A percentile compares a stretch with the other conserved stretches of the same genome.
phyloP scores from a whole-genome alignment of 2,113 vertebrate genomes.

The Alaudala cheleensis region DNA sequence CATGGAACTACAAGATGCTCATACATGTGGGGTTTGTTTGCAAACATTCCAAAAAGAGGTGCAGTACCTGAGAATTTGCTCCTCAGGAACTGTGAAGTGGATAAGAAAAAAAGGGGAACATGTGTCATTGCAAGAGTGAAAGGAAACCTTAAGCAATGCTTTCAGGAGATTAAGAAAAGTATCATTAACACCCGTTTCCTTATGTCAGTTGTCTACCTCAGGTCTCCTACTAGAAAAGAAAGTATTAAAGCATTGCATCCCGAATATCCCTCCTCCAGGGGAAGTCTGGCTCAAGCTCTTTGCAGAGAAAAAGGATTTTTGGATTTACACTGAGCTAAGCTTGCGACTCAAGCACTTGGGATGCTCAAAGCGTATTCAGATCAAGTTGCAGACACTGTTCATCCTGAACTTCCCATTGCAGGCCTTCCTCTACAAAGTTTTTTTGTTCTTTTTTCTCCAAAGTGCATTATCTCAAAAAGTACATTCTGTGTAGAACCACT shows the following conservation, averaged over 20 bases:
- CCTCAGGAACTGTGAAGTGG: neutral
- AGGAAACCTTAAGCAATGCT: neutral
- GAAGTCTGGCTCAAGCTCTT: conserved; percentile 18
- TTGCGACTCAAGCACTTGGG: neutral
- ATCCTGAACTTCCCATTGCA: neutral
- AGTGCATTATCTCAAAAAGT: neutral
- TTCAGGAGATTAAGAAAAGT: neutral
- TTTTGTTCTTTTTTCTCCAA: neutral
- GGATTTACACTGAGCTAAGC: conserved; percentile 23
- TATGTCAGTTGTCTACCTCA: neutral
- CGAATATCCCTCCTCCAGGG: neutral
- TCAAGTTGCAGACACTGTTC: neutral
- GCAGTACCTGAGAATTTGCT: neutral
- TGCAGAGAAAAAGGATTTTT: neutral
- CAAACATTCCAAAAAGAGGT: neutral
- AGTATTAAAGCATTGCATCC: neutral
- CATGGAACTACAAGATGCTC: neutral
- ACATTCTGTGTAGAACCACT: neutral
- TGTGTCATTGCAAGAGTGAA: neutral
- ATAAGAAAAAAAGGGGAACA: neutral
- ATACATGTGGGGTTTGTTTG: neutral
- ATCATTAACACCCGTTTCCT: neutral
- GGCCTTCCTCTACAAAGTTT: neutral
- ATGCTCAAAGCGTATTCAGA: neutral
- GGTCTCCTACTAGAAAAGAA: conserved; percentile 2